Evolutionary conservation across 2,113 vertebrate species (phyloP).

Genomic region (Syngnathus typhle): DNA sequence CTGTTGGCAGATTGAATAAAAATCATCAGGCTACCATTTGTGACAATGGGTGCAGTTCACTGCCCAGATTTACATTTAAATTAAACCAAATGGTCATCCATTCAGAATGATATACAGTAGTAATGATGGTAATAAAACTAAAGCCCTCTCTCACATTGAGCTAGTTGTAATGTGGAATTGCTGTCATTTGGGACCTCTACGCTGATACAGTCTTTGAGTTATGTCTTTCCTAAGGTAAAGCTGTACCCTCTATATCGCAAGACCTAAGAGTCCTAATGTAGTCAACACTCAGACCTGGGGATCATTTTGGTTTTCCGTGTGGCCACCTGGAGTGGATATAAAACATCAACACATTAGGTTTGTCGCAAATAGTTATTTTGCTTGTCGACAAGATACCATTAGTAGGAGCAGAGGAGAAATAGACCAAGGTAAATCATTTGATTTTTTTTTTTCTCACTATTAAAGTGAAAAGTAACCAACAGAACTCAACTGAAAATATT

Average conservation of each 20-base stretch:
- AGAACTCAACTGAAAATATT: no score
- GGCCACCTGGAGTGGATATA: slow-evolving; percentile 4
- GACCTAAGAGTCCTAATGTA: slow-evolving; percentile 41
- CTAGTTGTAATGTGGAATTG: slow-evolving; percentile 36
- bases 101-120: slow-evolving; percentile 70
- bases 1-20: slow-evolving; percentile 63
- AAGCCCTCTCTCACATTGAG: slow-evolving; percentile 47
- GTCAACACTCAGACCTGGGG: slow-evolving; percentile 34
- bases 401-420: no score
- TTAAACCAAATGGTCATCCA: slow-evolving; percentile 73
- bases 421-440: no score
- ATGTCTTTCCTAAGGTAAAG: slow-evolving; percentile 48
- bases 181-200: slow-evolving; percentile 45
- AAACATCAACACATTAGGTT: not conserved
- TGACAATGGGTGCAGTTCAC: slow-evolving; percentile 55
- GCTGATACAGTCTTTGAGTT: slow-evolving; percentile 47
- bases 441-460: no score
- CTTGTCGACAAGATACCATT: no score
- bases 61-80: slow-evolving; percentile 77
- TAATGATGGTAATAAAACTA: slow-evolving; percentile 66
- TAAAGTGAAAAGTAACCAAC: no score
- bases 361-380: no score
- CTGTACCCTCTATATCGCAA: slow-evolving; percentile 57
- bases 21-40: slow-evolving; percentile 42
- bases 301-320: slow-evolving; percentile 20